Base-by-base conservation (phyloP, 2,113 vertebrate species). In the Poeciliopsis retropinna region DNA sequence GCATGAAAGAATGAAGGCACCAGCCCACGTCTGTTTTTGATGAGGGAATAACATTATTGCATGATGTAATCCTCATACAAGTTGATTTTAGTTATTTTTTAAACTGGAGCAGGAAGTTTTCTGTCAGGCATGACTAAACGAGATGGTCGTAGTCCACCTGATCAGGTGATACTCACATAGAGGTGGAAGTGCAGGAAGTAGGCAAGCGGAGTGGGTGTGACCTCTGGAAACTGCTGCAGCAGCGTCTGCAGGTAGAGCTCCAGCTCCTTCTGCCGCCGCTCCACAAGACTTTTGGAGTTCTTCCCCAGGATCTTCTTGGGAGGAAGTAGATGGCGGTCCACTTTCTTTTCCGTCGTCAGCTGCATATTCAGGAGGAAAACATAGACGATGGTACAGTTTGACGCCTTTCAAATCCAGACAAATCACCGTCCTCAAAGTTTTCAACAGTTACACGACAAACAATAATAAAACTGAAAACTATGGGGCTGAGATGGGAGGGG, bases 271-370 rank as follows among this genome's bases (percentile, higher is more conserved):
- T 98, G 96, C 70, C 97, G 93, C 89, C 96, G 96, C 89, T 99
- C 98, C 76, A 99, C 97, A 83, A 99, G 89, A 82, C 95, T 97
- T 90, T 94, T 96, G 0, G 98, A 99, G 88, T 99, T 99, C 93
- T 99, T 99, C 25, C 98, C 98, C 79, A 99, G 95, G 14, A 99
- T 98, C 93, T 98, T 99, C 92, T 99, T 99, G 0, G 98, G 98
- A 30, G 98, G 98, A 69, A 99, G 94, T 3, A 98, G 93, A 78
- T 95, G 95, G 80, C 96, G 95, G 86, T 98, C 97, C 61, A 97
- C 96, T 86, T 97, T 97, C 84, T 94, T 97, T 80, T 98, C 96
- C 25, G 93, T 92, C 25, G 95, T 93, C 73, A 99, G 95, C 98
- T 99, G 82, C 28, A 37, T 9, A 2, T 37, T 37, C 8, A 57